A percentile compares a stretch with the other conserved stretches of the same genome.
Conservation (phyloP, 2,113 vertebrate species). For the Corythaixoides concolor region DNA sequence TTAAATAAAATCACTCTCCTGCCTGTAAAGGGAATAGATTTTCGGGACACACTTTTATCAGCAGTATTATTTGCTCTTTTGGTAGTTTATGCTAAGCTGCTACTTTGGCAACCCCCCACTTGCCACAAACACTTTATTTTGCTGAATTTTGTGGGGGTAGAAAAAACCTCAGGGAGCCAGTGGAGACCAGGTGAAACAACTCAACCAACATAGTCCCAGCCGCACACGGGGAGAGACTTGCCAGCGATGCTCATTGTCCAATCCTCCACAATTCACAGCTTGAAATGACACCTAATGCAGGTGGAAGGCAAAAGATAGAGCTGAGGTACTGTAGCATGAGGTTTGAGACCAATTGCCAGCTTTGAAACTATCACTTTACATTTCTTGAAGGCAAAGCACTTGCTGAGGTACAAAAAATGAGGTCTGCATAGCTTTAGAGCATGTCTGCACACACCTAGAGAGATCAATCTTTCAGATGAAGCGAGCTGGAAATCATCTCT, state of each 20-base stretch:
- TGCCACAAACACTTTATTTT: neutral
- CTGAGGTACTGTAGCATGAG: neutral
- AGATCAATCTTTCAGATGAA: slow-evolving; percentile 47
- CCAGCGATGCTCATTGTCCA: neutral
- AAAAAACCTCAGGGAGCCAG: neutral
- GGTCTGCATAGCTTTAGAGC: neutral
- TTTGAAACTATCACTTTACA: neutral
- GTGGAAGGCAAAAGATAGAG: neutral
- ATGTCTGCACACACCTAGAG: slow-evolving; percentile 19
- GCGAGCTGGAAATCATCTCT: neutral
- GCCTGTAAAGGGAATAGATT: neutral
- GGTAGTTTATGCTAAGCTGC: neutral
- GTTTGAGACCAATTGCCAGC: neutral
- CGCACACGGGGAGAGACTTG: neutral
- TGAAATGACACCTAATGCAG: neutral
- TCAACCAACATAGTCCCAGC: accelerated
- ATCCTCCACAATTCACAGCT: neutral
- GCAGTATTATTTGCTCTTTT: neutral
- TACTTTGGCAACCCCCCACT: neutral
- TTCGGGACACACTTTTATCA: neutral
- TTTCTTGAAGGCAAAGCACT: slow-evolving; percentile 30
- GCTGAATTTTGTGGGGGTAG: neutral
- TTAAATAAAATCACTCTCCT: neutral
- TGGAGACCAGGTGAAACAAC: neutral
- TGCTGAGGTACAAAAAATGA: neutral